Evolutionary conservation across 2,797 vertebrate genomes (phyloP), one percentile per base, ranked within the genome.

Genomic region (Balearica regulorum): DNA sequence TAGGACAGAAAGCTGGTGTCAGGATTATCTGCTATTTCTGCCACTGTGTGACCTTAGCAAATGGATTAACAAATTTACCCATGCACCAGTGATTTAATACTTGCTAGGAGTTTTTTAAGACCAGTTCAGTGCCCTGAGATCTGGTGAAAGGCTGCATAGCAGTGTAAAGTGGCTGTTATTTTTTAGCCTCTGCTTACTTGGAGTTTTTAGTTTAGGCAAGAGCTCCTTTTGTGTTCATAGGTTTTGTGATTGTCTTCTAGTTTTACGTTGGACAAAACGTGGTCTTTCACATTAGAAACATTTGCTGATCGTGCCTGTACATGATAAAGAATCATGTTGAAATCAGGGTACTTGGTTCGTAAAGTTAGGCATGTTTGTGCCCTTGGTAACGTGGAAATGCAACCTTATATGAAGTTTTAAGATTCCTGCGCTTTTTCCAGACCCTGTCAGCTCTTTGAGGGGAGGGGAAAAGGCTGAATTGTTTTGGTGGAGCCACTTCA

Each of bases 21-120:
- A 39, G 95, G 93, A 94, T 96, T 94, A 94, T 94, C 95, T 90
- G 76, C 92, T 91, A 33, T 91, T 94, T 95, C 80, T 96, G 91
- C 80, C 60, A 31, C 93, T 76, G 77, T 87, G 83, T 96, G 93
- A 96, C 90, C 91, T 96, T 94, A 90, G 72, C 94, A 76, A 94
- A 84, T 92, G 95, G 94, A 90, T 96, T 96, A 94, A 92, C 85
- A 96, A 96, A 94, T 96, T 87, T 90, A 76, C 83, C 66, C 85
- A 93, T 91, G 96, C 95, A 94, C 73, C 83, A 91, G 69, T 93
- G 85, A 91, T 94, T 94, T 95, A 69, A 87, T 91, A 84, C 80
- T 92, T 89, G 28, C 35, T 35, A 60, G 70, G 62, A 79, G 48
- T 48, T 86, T 95, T 96, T 90, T 86, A 70, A 83, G 72, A 62